These are phyloP conservation scores for Phrynosoma platyrhinos DNA, from an alignment of 2,113 vertebrate species.

Conservation along the genomic window DNA sequence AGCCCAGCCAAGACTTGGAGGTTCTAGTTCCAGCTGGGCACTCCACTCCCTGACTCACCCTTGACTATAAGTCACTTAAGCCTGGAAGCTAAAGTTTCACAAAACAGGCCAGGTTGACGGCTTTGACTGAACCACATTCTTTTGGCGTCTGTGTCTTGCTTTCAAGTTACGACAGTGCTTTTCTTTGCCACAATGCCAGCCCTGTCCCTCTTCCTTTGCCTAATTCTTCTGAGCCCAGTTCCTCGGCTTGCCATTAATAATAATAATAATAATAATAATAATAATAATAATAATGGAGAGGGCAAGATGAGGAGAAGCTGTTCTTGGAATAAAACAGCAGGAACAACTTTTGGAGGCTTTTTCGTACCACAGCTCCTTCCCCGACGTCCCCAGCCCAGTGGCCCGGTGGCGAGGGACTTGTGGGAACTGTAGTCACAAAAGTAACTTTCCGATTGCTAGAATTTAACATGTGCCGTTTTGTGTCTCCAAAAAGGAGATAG, in stretches of 20 bases:
- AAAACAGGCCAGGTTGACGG: background rate
- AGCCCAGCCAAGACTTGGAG: constrained; percentile 3
- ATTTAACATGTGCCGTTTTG: too few species aligned
- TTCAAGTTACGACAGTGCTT: background rate
- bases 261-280: too few species aligned
- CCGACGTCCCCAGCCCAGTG: too few species aligned
- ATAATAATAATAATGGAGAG: too few species aligned
- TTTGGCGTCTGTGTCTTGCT: background rate
- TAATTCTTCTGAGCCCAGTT: background rate
- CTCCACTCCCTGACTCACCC: constrained; percentile 16
- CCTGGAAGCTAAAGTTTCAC: constrained; percentile 5
- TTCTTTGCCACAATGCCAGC: background rate
- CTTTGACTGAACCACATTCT: constrained; percentile 1
- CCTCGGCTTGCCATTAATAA: too few species aligned
- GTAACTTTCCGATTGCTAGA: too few species aligned
- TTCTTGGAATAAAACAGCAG: background rate
- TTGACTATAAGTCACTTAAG: background rate
- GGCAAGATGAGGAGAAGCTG: background rate
- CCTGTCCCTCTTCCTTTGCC: background rate
- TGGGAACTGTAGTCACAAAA: too few species aligned
- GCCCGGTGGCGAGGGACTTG: too few species aligned
- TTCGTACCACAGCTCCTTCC: too few species aligned
- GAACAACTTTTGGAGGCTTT: too few species aligned
- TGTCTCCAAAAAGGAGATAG: too few species aligned
- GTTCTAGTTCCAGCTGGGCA: constrained; percentile 26